Conservation (phyloP, 2,888 invertebrate genomes). For the Nudaria mundana region DNA sequence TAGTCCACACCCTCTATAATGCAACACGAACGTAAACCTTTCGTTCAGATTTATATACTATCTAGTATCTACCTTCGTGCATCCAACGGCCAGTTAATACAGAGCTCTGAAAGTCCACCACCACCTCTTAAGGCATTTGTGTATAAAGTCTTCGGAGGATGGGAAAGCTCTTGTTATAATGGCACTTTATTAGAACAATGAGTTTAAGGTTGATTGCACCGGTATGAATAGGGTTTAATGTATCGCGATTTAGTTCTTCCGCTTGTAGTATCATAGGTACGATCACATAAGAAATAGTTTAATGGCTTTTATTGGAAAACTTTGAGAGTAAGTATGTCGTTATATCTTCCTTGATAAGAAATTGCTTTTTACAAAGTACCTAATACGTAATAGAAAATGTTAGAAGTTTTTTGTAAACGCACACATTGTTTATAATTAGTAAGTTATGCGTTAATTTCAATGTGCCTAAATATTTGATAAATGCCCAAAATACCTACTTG, state of each 20-base stretch:
- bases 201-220: conserved; percentile 73
- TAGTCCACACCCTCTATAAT: too few relatives aligned
- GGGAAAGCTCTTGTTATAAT: conserved; percentile 32
- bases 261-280: conserved; percentile 49
- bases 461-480: too few relatives aligned
- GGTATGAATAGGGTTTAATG: conserved; percentile 58
- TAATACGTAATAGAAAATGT: background rate
- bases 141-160: conserved; percentile 18
- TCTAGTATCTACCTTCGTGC: conserved; percentile 63
- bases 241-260: conserved; percentile 51
- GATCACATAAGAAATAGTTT: conserved; percentile 47
- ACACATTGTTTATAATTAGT: too few relatives aligned
- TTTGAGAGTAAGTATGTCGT: conserved; percentile 8
- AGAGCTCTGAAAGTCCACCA: conserved; percentile 24
- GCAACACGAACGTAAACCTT: conserved; percentile 44
- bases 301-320: conserved; percentile 44
- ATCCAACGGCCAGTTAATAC: conserved; percentile 40
- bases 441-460: too few relatives aligned
- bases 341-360: background rate
- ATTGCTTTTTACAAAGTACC: background rate
- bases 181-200: conserved; percentile 58
- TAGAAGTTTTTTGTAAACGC: too few relatives aligned
- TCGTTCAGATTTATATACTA: conserved; percentile 51
- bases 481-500: too few relatives aligned
- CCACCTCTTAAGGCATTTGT: conserved; percentile 13